A percentile compares a stretch with the other conserved stretches of the same genome.
Conservation (phyloP, 2,113 vertebrate species). For the Malaclemys terrapin region DNA sequence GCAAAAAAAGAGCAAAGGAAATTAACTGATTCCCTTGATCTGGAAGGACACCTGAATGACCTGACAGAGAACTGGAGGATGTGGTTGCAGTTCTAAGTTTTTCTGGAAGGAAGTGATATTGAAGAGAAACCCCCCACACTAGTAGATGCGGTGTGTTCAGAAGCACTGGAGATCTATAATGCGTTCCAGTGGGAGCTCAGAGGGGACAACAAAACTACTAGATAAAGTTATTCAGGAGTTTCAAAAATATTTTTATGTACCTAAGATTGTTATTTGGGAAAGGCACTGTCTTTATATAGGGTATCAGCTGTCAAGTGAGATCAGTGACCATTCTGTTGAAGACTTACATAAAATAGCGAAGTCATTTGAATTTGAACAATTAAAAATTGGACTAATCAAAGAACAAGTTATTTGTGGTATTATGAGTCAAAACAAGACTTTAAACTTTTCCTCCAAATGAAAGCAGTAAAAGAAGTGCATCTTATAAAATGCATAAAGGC, state of each 20-base stretch:
- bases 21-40: neutral
- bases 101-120: too few relatives aligned
- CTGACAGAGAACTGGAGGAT: neutral
- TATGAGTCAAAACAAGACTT: neutral
- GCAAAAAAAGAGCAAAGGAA: neutral
- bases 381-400: neutral
- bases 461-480: neutral
- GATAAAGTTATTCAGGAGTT: neutral
- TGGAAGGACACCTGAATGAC: neutral
- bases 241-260: neutral
- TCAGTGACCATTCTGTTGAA: neutral
- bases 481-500: neutral
- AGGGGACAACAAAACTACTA: neutral
- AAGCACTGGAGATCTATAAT: neutral
- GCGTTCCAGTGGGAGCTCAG: neutral
- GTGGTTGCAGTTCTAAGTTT: neutral
- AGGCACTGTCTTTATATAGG: neutral
- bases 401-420: neutral
- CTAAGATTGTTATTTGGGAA: neutral
- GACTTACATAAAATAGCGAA: neutral
- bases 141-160: too few relatives aligned
- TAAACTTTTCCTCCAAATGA: neutral
- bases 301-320: neutral
- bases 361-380: rapidly evolving
- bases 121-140: too few relatives aligned